phyloP scores from a whole-genome alignment of 2,888 invertebrate genomes.

The Parascotia fuliginaria region DNA sequence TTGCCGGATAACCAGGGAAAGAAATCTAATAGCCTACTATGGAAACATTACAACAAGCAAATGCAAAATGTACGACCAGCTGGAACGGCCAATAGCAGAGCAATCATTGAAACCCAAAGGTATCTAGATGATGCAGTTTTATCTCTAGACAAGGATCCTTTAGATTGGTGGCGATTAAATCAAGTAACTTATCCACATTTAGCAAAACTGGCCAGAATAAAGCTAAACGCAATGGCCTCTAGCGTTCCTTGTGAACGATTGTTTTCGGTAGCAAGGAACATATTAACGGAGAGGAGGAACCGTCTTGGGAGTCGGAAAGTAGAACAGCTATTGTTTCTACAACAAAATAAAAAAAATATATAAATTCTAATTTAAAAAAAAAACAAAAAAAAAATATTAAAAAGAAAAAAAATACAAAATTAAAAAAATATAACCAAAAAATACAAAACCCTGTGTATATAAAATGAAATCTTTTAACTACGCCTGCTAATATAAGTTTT shows the following conservation, averaged over 20 bases:
- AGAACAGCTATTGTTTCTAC: not conserved
- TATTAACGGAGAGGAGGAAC: conserved; percentile 1
- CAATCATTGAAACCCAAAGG: not conserved
- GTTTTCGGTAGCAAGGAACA: not conserved
- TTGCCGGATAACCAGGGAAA: not conserved
- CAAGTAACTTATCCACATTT: not conserved
- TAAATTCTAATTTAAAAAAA: too few relatives aligned
- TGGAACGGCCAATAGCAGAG: not conserved
- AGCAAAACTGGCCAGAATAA: not conserved
- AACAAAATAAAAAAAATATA: too few relatives aligned
- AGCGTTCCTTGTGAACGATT: conserved; percentile 1
- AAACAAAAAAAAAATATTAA: too few relatives aligned
- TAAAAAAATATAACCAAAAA: too few relatives aligned
- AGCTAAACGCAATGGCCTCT: not conserved
- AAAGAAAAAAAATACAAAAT: too few relatives aligned
- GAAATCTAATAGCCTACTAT: not conserved
- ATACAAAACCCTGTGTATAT: too few relatives aligned
- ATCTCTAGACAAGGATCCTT: not conserved
- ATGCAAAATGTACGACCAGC: not conserved
- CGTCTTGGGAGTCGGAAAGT: not conserved
- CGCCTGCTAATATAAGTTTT: too few relatives aligned
- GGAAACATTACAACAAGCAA: not conserved
- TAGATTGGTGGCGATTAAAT: not conserved
- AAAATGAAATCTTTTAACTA: too few relatives aligned
- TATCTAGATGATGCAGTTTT: not conserved